Conservation (phyloP, 2,888 invertebrate genomes). For the Cephus rjabovi region DNA sequence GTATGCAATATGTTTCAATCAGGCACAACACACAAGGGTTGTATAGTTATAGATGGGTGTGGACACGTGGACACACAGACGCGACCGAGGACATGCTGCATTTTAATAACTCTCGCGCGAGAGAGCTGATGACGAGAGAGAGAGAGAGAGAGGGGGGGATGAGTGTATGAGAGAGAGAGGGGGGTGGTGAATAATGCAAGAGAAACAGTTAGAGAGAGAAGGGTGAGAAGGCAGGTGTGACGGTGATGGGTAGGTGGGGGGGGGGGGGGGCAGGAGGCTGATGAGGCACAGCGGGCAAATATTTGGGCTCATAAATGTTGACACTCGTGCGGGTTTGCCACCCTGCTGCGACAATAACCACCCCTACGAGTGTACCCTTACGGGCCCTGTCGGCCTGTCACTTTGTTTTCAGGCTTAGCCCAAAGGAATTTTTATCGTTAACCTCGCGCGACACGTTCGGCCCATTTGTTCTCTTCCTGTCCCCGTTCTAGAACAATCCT, state of each 20-base stretch:
- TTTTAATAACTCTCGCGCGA: not conserved
- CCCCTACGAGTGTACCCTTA: not conserved
- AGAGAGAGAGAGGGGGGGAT: too few species aligned
- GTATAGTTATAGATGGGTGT: conserved; percentile 13
- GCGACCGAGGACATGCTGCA: not conserved
- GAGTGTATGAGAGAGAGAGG: too few species aligned
- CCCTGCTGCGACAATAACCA: conserved; percentile 14
- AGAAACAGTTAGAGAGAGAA: not conserved
- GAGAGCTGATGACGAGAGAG: not conserved
- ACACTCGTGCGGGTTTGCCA: conserved; percentile 13
- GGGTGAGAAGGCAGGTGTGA: not conserved
- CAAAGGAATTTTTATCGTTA: conserved; percentile 2
- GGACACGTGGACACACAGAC: not conserved
- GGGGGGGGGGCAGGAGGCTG: conserved; percentile 8
- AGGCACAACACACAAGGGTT: conserved; percentile 9
- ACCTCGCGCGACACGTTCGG: not conserved
- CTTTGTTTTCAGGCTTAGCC: conserved; percentile 1
- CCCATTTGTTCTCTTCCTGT: conserved; percentile 2
- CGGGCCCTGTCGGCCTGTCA: not conserved
- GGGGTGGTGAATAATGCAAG: not conserved
- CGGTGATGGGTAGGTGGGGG: conserved; percentile 3
- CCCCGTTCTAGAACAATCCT: not conserved
- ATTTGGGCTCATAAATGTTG: conserved; percentile 24
- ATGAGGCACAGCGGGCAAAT: conserved; percentile 20
- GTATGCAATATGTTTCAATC: conserved; percentile 6